Evolutionary conservation across 2,113 vertebrate genomes (phyloP), one percentile per base, ranked within the genome.

Genomic region (Camelus bactrianus): DNA sequence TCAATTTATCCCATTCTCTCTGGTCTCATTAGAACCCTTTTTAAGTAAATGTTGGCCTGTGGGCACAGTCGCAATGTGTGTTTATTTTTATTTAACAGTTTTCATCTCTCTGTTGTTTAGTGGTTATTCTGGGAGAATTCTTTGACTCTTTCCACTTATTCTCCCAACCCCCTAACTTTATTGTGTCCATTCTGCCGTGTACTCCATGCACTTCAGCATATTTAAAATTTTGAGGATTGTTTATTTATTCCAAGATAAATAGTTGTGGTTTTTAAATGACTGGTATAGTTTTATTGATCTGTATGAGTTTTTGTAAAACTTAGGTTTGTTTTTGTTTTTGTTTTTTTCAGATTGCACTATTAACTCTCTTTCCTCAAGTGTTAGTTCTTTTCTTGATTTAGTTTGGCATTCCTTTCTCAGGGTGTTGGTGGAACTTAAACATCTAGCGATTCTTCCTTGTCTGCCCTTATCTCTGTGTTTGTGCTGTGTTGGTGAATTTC

Each of bases 361-460:
- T 80, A 89, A 89, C 24, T 87, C 64, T 95, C 19, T 91, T 93
- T 69, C 50, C n/a, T 81, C 79, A 80, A 58, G 35, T 70, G 4
- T 69, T 64, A 46, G 38, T 79, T 87, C 22, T 93, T 75, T 38
- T 48, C n/a, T 42, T 84, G 76, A 35, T 84, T 93, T 88, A 50
- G 30, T 83, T 87, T 90, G 60, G 14, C 50, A 15, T 65, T 76
- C 79, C 35, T 50, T 24, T 58, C 79, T 84, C 4, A 2, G 72
- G 9, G 22, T 54, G 3, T 79, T 81, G 20, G 9, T 65, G 72
- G 30, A 62, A 73, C 20, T 72, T 60, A 90, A 94, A 17, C 35
- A 73, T 60, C 19, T 89, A 17, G 24, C 15, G 20, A 64, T 64
- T 88, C 19, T 93, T 96, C 62, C 30, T 88, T 88, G 2, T 69